Evolutionary conservation across 2,888 invertebrate genomes (phyloP).

Genomic region (Microctonus hyperodae): DNA sequence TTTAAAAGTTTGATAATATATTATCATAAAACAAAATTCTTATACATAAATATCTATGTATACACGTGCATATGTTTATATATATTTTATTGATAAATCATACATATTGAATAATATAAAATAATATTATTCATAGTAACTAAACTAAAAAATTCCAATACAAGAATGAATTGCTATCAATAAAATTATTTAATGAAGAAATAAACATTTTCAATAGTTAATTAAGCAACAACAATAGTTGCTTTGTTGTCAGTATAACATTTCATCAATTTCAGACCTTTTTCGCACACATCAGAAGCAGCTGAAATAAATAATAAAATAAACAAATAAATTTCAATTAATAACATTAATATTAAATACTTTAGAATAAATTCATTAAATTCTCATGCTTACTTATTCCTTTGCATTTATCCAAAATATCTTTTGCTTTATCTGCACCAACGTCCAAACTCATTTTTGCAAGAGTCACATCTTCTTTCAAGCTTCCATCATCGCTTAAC

Average conservation of each 20-base stretch:
- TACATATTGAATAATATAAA: not conserved
- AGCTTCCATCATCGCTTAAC: conserved; percentile 47
- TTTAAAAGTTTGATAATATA: no score
- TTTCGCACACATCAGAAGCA: conserved; percentile 34
- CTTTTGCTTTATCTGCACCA: conserved; percentile 41
- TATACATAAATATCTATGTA: not conserved
- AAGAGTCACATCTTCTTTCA: conserved; percentile 45
- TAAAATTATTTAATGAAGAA: not conserved
- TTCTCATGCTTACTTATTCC: conserved; percentile 40
- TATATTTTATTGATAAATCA: not conserved
- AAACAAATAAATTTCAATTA: not conserved
- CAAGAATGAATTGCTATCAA: not conserved
- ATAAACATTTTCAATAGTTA: no score
- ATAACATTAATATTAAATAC: not conserved
- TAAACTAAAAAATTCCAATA: not conserved
- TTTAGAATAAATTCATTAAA: not conserved
- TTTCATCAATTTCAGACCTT: conserved; percentile 35
- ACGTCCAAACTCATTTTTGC: conserved; percentile 43
- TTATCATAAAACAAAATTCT: no score
- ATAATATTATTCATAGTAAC: not conserved
- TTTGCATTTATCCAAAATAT: conserved; percentile 45
- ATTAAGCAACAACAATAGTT: not conserved
- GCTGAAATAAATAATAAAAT: conserved; percentile 27
- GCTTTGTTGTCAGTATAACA: conserved; percentile 36
- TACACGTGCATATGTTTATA: not conserved